Conservation (phyloP, 2,888 invertebrate species). For the Pheosia gnoma region DNA sequence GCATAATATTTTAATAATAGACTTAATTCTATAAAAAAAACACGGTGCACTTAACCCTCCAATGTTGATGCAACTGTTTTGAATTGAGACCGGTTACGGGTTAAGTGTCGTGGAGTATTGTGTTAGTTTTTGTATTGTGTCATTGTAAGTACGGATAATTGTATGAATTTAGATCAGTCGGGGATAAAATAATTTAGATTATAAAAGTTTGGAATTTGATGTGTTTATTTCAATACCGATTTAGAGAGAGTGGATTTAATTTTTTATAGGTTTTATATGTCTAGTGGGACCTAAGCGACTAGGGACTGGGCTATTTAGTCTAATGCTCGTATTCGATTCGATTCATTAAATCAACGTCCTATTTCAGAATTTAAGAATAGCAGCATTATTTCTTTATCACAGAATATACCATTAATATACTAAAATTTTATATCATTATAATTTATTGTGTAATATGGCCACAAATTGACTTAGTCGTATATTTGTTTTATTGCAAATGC, state of each 20-base stretch:
- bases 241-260: neutral
- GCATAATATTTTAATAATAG: conserved; percentile 62
- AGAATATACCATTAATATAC: too few species aligned
- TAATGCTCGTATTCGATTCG: too few species aligned
- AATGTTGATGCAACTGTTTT: conserved; percentile 21
- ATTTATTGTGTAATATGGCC: neutral
- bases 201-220: conserved; percentile 36
- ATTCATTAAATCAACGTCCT: too few species aligned
- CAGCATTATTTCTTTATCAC: too few species aligned
- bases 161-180: conserved; percentile 41
- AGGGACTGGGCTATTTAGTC: too few species aligned
- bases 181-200: conserved; percentile 24
- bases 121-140: conserved; percentile 15
- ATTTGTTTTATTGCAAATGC: conserved; percentile 1
- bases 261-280: too few species aligned
- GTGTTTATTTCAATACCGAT: neutral
- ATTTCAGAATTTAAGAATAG: too few species aligned
- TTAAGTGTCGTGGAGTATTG: conserved; percentile 21
- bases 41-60: conserved; percentile 37
- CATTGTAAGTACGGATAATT: conserved; percentile 35
- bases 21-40: conserved; percentile 44
- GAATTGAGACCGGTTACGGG: conserved; percentile 33
- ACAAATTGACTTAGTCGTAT: neutral
- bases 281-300: too few species aligned
- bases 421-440: neutral